A percentile compares a stretch with the other conserved stretches of the same genome.
These are phyloP conservation scores for Lateolabrax maculatus DNA, from an alignment of 2,797 vertebrate species.

Conservation along the genomic window DNA sequence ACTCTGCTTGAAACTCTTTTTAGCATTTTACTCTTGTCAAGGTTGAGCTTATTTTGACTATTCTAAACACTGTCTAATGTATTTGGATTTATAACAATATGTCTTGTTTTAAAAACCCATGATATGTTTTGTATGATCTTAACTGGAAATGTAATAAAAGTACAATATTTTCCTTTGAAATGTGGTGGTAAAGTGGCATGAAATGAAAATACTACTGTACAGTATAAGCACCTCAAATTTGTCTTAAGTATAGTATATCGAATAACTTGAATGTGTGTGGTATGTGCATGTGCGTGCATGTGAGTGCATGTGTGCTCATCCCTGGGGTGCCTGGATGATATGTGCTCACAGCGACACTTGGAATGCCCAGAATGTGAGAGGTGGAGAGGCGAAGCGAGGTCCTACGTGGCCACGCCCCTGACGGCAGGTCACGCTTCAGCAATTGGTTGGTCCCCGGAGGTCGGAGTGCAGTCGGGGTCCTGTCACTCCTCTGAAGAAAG, in stretches of 20 bases:
- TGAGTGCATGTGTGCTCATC: conserved; percentile 32
- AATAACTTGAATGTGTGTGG: not conserved
- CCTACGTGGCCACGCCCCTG: conserved; percentile 58
- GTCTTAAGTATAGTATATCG: not conserved
- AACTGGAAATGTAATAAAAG: not conserved
- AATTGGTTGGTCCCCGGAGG: conserved; percentile 77
- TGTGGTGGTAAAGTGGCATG: not conserved
- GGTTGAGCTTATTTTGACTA: not conserved
- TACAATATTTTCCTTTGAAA: not conserved
- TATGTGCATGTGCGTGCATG: not conserved
- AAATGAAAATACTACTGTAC: not conserved
- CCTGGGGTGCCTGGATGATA: conserved; percentile 57
- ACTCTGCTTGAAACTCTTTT: not conserved
- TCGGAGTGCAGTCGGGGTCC: conserved; percentile 82
- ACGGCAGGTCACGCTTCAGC: conserved; percentile 79
- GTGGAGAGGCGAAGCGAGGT: conserved; percentile 37
- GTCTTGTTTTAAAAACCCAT: not conserved
- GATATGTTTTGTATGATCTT: not conserved
- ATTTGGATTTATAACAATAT: too few species aligned
- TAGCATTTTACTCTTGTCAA: not conserved
- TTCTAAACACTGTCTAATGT: not conserved
- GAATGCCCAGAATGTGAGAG: conserved; percentile 78
- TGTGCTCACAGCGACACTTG: conserved; percentile 68
- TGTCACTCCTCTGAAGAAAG: conserved; percentile 82
- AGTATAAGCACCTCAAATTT: not conserved